These are phyloP conservation scores for Etia nguti DNA, from an alignment of 2,113 vertebrate genomes.

Conservation along the genomic window DNA sequence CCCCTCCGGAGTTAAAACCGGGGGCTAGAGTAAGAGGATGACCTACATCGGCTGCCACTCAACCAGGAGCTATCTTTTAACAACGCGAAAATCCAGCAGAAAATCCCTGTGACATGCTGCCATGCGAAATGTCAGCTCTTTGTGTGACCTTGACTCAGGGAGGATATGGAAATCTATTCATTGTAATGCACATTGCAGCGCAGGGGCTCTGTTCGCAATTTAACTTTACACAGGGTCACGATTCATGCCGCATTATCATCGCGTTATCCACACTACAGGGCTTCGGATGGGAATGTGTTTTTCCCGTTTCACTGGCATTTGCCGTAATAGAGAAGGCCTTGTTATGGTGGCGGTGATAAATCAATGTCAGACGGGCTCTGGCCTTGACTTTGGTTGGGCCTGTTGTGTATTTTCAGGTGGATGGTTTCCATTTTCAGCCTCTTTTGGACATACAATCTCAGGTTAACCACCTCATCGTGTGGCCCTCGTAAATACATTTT, in stretches of 20 bases:
- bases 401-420: neutral
- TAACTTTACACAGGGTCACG: neutral
- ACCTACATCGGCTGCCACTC: constrained; percentile 49
- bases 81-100: constrained; percentile 12
- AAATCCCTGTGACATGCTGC: neutral
- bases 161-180: constrained; percentile 8
- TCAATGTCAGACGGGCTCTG: neutral
- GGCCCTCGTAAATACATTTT: neutral
- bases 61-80: constrained; percentile 3
- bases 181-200: neutral
- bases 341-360: neutral
- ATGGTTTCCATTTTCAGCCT: neutral
- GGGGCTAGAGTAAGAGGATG: constrained; percentile 21
- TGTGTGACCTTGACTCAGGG: constrained; percentile 53
- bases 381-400: constrained; percentile 5
- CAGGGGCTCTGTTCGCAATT: neutral
- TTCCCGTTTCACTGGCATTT: neutral
- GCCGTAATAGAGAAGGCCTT: neutral
- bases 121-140: constrained; percentile 8
- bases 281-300: neutral
- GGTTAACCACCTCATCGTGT: neutral
- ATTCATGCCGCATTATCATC: neutral
- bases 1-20: constrained; percentile 23
- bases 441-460: neutral
- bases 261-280: neutral